Evolutionary conservation across 2,113 vertebrate species (phyloP).

Genomic region (Myotis lucifugus): DNA sequence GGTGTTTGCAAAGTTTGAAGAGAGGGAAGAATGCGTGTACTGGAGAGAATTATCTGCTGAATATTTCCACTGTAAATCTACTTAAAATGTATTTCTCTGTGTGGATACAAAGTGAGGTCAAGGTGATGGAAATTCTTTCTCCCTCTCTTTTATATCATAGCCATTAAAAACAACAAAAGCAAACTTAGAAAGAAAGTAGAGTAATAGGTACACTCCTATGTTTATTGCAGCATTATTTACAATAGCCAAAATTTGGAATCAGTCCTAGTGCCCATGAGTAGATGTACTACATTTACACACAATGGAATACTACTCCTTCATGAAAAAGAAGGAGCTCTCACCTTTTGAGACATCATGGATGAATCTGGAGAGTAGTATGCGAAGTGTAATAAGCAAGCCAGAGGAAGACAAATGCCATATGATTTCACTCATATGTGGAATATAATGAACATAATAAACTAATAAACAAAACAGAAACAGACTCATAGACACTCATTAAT

Average conservation of each 20-base stretch:
- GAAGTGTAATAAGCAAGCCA: neutral
- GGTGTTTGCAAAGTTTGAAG: neutral
- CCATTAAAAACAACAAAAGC: neutral
- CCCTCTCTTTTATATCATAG: neutral
- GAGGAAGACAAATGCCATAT: neutral
- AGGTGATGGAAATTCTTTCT: neutral
- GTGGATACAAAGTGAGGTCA: neutral
- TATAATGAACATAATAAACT: neutral
- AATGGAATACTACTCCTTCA: neutral
- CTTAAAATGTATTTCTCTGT: constrained; percentile 38
- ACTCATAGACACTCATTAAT: neutral
- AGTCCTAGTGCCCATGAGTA: neutral
- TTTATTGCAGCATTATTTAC: neutral
- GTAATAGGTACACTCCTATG: neutral
- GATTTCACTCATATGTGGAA: neutral
- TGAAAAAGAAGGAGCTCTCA: neutral
- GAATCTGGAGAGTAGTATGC: neutral
- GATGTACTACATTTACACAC: neutral
- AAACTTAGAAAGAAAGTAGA: neutral
- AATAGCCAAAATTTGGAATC: neutral
- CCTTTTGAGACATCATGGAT: neutral
- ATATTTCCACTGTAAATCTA: neutral
- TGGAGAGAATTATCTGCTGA: neutral
- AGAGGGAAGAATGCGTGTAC: neutral
- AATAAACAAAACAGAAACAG: neutral